phyloP scores from a whole-genome alignment of 2,888 invertebrate genomes.

The Zele albiditarsus region DNA sequence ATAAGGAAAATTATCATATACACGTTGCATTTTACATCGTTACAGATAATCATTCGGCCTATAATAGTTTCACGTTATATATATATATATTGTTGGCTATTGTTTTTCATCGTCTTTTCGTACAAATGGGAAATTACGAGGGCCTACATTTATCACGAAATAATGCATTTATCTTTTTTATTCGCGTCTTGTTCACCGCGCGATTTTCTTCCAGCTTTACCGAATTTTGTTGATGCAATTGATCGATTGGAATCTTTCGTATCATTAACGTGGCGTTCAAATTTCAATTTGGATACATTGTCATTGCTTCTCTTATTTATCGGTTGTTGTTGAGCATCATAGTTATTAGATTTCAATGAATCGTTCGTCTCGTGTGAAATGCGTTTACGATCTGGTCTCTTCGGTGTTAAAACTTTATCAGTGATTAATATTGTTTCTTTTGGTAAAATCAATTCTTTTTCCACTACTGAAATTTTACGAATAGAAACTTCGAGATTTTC shows the following conservation, averaged over 20 bases:
- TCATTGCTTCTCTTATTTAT: slow-evolving; percentile 29
- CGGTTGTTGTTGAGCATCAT: slow-evolving; percentile 34
- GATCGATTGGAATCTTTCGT: slow-evolving; percentile 58
- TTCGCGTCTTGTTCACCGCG: slow-evolving; percentile 35
- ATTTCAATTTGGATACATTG: slow-evolving; percentile 11
- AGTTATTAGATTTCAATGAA: slow-evolving; percentile 25
- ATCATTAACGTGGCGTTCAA: slow-evolving; percentile 47
- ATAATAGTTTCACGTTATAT: slow-evolving; percentile 35
- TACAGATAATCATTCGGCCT: slow-evolving; percentile 31
- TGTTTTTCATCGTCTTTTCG: background rate
- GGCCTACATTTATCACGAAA: slow-evolving; percentile 54
- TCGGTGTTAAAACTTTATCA: slow-evolving; percentile 50
- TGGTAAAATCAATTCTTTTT: slow-evolving; percentile 53
- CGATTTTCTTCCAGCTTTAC: slow-evolving; percentile 48
- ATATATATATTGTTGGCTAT: background rate
- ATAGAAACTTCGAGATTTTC: slow-evolving; percentile 29
- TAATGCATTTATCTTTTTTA: slow-evolving; percentile 65
- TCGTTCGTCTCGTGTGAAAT: slow-evolving; percentile 45
- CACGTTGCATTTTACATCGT: slow-evolving; percentile 36
- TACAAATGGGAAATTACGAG: slow-evolving; percentile 8
- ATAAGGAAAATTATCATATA: slow-evolving; percentile 50
- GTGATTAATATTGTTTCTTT: slow-evolving; percentile 29
- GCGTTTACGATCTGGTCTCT: slow-evolving; percentile 58
- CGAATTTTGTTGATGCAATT: slow-evolving; percentile 54
- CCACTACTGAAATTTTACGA: slow-evolving; percentile 55